Conservation (phyloP, 2,113 vertebrate species). For the Corythoichthys haematopterus region DNA sequence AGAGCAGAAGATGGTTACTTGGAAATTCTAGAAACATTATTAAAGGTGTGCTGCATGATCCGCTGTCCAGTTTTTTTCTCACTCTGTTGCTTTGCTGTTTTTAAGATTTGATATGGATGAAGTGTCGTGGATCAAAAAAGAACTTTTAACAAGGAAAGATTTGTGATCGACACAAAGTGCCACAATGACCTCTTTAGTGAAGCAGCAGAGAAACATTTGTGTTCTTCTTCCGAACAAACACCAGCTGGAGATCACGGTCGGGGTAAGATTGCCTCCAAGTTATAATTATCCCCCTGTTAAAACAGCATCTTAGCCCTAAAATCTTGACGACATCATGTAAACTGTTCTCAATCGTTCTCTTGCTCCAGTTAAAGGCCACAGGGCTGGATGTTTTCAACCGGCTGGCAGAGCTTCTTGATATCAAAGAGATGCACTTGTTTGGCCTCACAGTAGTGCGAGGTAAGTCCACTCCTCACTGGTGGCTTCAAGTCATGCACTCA, state of each 20-base stretch:
- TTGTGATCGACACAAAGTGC: conserved; percentile 21
- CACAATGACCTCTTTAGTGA: conserved; percentile 65
- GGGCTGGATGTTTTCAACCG: conserved; percentile 81
- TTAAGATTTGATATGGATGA: conserved; percentile 46
- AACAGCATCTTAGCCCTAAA: neutral
- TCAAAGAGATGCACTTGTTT: conserved; percentile 84
- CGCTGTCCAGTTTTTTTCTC: conserved; percentile 11
- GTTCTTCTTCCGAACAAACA: conserved; percentile 81
- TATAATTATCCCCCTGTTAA: neutral
- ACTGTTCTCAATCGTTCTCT: neutral
- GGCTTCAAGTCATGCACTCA: conserved; percentile 3
- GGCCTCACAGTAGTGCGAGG: conserved; percentile 85
- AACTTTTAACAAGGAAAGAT: conserved; percentile 4
- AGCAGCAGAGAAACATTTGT: conserved; percentile 74
- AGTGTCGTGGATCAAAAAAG: neutral
- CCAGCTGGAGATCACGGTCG: conserved; percentile 74
- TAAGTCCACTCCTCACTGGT: conserved; percentile 55
- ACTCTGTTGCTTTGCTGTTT: conserved; percentile 8
- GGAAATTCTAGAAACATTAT: neutral
- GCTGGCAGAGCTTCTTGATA: conserved; percentile 73
- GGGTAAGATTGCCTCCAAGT: conserved; percentile 65
- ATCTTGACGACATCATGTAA: conserved; percentile 1
- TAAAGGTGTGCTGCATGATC: neutral
- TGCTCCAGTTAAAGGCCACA: conserved; percentile 77
- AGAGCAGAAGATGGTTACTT: neutral